Evolutionary conservation across 1,140 invertebrate genomes (phyloP), one percentile per base, ranked within the genome.

Genomic region (Drosophila ercepeae): DNA sequence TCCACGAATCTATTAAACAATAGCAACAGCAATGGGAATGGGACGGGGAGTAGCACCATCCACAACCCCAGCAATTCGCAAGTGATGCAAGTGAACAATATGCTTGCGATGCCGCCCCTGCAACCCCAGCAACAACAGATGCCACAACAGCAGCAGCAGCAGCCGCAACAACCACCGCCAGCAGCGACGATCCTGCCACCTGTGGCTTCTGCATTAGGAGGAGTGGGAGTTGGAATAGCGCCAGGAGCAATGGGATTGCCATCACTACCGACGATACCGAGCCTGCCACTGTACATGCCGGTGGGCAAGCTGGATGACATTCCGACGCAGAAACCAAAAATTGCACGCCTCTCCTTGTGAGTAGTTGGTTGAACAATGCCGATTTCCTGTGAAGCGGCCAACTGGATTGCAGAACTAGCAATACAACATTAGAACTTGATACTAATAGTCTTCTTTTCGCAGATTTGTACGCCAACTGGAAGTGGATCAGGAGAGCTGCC

Each of bases 401-500:
- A 84, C 59, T 78, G 67, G 67, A 77, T 57, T 57, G 19, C 50
- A 48, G 25, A 58, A 34, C 9, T 4, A 7, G 54, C 11, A 53
- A 42, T 18, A 3, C 27, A 13, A 0, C 3, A 2, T 21, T 1
- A 8, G 14, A 16, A 13, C 21, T 34, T 6, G 1, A 18, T n/a
- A 63, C 42, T 84, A 77, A 86, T 18, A 4, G 6, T 11, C 18
- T 41, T 63, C 8, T 9, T 21, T 71, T 70, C 70, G 19, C 79
- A 94, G 93, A 72, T 92, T 97, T 82, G 95, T 96, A 67, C 94
- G 96, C 65, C 95, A 96, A 89, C 84, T 97, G 59, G 94, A 94
- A 89, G 94, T 94, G 41, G 97, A 98, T 92, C 96, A 97, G 91
- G 94, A 94, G 75, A 95, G 94, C 59, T 96, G 95, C 32, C 78